Base-by-base conservation (phyloP, 2,113 vertebrate genomes). In the Misgurnus mizolepis region DNA sequence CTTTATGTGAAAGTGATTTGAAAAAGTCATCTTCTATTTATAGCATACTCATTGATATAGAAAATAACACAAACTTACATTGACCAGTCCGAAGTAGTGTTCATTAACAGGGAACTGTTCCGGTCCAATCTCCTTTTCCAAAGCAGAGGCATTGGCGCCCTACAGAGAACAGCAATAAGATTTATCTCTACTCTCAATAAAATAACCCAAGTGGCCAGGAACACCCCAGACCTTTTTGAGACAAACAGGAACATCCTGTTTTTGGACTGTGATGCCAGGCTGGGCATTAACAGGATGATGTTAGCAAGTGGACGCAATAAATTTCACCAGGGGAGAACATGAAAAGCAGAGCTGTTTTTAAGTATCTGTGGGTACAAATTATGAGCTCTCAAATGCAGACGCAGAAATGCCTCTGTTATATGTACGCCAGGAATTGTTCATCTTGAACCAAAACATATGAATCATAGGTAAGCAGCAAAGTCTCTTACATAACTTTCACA, bases 121-220 rank as follows among this genome's bases (percentile, higher is more conserved):
- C 75, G 95, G 95, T 94, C 96, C 96, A 90, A 97, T 97, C 92
- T 97, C 96, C 95, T 97, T 97, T 94, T 97, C 96, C 95, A 97
- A 95, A 93, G 95, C 96, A 88, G 96, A 97, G 92, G 95, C 96
- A 97, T 96, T 97, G 93, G 95, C 93, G 95, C 96, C 96, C 96
- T 97, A 81, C 0, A 81, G 70, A 84, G 87, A 17, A 86, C 60
- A 85, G 47, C 78, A 60, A 72, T 56, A 40, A 76, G 15, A 10
- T 65, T 56, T 66, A 79, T 50, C 10, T 76, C 55, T 40, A 22
- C 39, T 69, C 22, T 71, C 49, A 50, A 64, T 61, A 40, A 41
- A 40, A 43, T 5, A n/a, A 1, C 56, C 56, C 15, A 17, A 67
- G 41, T 75, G 62, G 45, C 56, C 39, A 68, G 64, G 22, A 76